Conservation (phyloP, 2,888 invertebrate species). For the Automeris io region DNA sequence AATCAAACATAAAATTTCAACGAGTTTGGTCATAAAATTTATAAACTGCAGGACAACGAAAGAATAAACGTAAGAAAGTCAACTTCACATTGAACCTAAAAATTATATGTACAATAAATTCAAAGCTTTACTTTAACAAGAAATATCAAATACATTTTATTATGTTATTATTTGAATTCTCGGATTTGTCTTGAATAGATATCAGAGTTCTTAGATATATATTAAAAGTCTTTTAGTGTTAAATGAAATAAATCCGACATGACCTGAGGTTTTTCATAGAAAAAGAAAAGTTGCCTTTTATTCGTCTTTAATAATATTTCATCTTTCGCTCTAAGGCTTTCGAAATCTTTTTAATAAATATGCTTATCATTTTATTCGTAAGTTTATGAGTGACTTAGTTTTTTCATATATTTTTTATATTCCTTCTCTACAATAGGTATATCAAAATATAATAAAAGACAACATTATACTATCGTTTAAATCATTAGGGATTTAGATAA, state of each 20-base stretch:
- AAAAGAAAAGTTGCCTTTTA: slow-evolving; percentile 9
- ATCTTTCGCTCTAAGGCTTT: slow-evolving; percentile 8
- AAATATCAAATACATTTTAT: background rate
- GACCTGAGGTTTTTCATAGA: slow-evolving; percentile 8
- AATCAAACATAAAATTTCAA: too few species aligned
- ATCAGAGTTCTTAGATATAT: slow-evolving; percentile 17
- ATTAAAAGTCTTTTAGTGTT: slow-evolving; percentile 12
- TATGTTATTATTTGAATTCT: slow-evolving; percentile 1
- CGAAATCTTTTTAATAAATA: slow-evolving; percentile 6
- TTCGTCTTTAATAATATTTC: slow-evolving; percentile 2
- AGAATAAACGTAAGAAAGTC: too few species aligned
- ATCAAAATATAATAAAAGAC: too few species aligned
- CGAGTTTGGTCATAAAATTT: too few species aligned
- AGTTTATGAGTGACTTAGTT: background rate
- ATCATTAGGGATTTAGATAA: background rate
- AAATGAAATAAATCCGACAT: slow-evolving; percentile 9
- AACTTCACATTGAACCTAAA: too few species aligned
- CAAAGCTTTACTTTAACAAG: background rate
- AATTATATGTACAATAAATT: background rate
- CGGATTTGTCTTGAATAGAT: slow-evolving; percentile 11
- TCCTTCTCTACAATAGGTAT: too few species aligned
- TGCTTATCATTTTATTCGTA: slow-evolving; percentile 6
- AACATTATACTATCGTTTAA: background rate
- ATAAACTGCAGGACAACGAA: too few species aligned
- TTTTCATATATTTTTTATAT: background rate